These are phyloP conservation scores for Artibeus jamaicensis DNA, from an alignment of 2,797 vertebrate genomes.

Conservation along the genomic window DNA sequence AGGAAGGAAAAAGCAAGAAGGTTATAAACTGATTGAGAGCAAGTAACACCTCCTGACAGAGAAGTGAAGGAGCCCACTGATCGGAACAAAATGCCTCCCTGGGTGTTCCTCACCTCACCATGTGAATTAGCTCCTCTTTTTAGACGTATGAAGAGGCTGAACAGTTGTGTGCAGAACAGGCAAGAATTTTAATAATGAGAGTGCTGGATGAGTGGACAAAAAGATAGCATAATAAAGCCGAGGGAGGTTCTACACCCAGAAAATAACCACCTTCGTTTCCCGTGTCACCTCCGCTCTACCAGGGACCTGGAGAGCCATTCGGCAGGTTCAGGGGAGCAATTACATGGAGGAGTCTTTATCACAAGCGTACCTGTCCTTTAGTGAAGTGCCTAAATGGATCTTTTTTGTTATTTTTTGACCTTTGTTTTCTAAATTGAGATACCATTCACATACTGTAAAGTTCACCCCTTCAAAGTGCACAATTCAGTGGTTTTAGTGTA, in stretches of 20 bases:
- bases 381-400: background rate
- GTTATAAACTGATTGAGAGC: background rate
- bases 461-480: background rate
- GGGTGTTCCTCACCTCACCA: background rate
- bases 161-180: background rate
- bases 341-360: background rate
- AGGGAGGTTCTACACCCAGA: background rate
- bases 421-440: constrained; percentile 27
- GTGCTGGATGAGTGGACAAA: background rate
- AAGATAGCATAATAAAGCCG: background rate
- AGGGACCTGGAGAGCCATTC: background rate
- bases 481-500: background rate
- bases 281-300: background rate
- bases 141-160: background rate
- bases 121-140: background rate
- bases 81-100: background rate
- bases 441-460: background rate
- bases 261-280: constrained; percentile 8
- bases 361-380: background rate
- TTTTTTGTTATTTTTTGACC: background rate
- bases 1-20: background rate
- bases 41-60: background rate
- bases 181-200: background rate
- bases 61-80: background rate
- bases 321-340: background rate